Conservation (phyloP, 2,797 vertebrate species). For the Enteromius mattozi region DNA sequence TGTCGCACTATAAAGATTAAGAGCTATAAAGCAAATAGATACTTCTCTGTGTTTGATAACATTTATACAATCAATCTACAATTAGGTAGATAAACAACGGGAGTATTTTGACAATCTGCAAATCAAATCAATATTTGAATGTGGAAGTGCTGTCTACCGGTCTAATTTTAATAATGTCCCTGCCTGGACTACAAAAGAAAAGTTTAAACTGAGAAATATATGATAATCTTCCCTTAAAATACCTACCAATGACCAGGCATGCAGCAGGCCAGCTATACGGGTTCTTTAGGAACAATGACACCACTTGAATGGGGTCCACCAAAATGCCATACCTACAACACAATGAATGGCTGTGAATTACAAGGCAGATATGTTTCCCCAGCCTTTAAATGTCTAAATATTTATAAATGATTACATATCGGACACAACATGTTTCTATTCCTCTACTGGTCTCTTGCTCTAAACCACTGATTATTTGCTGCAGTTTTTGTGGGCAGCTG, state of each 20-base stretch:
- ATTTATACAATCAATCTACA: not conserved
- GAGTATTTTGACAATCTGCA: not conserved
- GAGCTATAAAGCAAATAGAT: not conserved
- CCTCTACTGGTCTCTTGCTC: slow-evolving; percentile 10
- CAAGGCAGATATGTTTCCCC: not conserved
- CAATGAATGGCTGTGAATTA: slow-evolving; percentile 5
- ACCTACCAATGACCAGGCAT: slow-evolving; percentile 89
- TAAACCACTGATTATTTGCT: slow-evolving; percentile 38
- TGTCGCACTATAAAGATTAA: not conserved
- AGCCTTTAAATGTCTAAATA: not conserved
- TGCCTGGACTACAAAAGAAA: not conserved
- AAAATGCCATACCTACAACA: slow-evolving; percentile 85
- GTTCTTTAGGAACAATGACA: slow-evolving; percentile 89
- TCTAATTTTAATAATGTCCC: not conserved
- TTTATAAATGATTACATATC: not conserved
- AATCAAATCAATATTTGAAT: not conserved
- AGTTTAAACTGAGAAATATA: not conserved
- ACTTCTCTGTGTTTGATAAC: not conserved
- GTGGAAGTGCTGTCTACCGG: not conserved
- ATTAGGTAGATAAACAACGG: not conserved
- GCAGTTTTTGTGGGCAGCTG: slow-evolving; percentile 57
- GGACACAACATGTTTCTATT: not conserved
- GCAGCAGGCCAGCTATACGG: slow-evolving; percentile 90
- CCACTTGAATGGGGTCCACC: slow-evolving; percentile 91
- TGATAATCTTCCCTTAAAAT: not conserved